These are phyloP conservation scores for Philereme transversata DNA, from an alignment of 2,888 invertebrate genomes.

Conservation along the genomic window DNA sequence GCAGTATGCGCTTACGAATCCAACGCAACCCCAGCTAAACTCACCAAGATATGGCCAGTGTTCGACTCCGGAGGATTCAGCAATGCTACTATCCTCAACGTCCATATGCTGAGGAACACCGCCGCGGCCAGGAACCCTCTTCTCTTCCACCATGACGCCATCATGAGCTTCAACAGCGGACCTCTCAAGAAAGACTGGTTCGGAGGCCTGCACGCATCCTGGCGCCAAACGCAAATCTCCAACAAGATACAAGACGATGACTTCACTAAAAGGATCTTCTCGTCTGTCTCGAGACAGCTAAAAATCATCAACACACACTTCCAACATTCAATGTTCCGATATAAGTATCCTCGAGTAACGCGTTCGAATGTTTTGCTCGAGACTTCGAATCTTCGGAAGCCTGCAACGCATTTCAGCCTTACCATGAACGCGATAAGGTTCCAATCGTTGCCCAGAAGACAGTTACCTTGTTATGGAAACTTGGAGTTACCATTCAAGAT, in stretches of 20 bases:
- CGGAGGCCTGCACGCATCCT: conserved; percentile 63
- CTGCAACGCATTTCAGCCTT: conserved; percentile 65
- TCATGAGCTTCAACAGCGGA: conserved; percentile 47
- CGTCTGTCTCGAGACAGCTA: conserved; percentile 73
- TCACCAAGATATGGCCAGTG: conserved; percentile 78
- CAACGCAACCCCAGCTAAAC: conserved; percentile 64
- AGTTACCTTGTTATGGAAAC: conserved; percentile 78
- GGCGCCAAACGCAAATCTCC: conserved; percentile 65
- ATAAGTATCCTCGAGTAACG: conserved; percentile 75
- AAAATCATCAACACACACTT: conserved; percentile 74
- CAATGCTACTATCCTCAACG: conserved; percentile 55
- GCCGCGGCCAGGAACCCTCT: conserved; percentile 57
- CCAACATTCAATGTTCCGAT: conserved; percentile 68
- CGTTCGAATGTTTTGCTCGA: conserved; percentile 74
- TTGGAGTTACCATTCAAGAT: conserved; percentile 74
- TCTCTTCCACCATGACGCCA: conserved; percentile 51
- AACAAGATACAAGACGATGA: conserved; percentile 62
- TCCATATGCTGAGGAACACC: conserved; percentile 57
- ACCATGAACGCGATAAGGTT: conserved; percentile 71
- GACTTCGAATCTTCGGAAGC: conserved; percentile 56
- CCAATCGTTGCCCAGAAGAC: conserved; percentile 67
- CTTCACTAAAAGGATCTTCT: conserved; percentile 66
- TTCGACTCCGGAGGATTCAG: conserved; percentile 80
- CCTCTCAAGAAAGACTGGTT: conserved; percentile 58
- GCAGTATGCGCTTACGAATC: conserved; percentile 66